Base-by-base conservation (phyloP, 2,797 vertebrate species). In the Hylomyscus alleni region DNA sequence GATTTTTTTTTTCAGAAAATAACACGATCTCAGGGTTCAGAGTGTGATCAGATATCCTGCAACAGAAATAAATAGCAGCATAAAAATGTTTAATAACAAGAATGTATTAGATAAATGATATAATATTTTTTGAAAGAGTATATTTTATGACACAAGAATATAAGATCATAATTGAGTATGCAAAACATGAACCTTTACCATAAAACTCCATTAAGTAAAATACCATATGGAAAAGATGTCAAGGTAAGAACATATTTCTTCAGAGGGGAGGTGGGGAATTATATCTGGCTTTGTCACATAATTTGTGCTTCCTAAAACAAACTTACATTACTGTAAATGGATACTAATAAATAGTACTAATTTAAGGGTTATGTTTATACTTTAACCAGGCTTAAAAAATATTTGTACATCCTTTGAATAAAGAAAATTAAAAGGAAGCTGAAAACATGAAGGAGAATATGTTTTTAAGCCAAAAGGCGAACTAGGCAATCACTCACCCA, bases 181-280 rank as follows among this genome's bases (percentile, higher is more conserved):
- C n/a, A 44, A 88, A 90, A 50, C 7, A 89, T 58, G 20, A 95
- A 34, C 77, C 31, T 82, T 75, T 80, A 54, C 75, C 29, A 87
- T 65, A 91, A 78, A 83, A 93, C 91, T 69, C 12, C 3, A 95
- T 15, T 93, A 93, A 76, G 72, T n/a, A 90, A 92, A 95, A 93
- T 52, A 77, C 29, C 52, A 47, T 26, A 56, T 54, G 75, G 82
- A 44, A 44, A 12, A 94, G 13, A 80, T 50, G 75, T 78, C 20
- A 60, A 84, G 56, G 9, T 54, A 67, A 62, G 29, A 85, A 83
- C 0, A 14, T 50, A 75, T 13, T 82, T 89, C 62, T 77, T 54
- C 14, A 75, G 15, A 17, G 15, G 22, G 9, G 1, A 44, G 44
- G 58, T 6, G 50, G 72, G 1, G 10, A 56, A 83, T 93, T 84